phyloP scores from a whole-genome alignment of 2,797 vertebrate genomes.

The Pristis pectinata region DNA sequence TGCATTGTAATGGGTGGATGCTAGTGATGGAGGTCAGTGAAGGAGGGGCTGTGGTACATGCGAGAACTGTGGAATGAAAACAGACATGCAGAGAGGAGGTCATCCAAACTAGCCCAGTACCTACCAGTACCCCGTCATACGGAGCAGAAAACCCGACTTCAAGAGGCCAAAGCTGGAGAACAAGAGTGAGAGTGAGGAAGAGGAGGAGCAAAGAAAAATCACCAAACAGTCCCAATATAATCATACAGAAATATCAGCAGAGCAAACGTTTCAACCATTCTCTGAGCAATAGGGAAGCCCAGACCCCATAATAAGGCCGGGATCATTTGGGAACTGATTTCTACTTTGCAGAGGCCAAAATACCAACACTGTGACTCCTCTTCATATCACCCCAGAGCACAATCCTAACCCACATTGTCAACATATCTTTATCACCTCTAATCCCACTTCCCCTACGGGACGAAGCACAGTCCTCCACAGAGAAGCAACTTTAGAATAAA shows the following conservation, averaged over 20 bases:
- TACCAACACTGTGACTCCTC: not conserved
- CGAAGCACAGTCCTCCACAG: not conserved
- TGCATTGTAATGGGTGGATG: not conserved
- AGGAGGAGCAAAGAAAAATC: slow-evolving; percentile 47
- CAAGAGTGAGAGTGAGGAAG: slow-evolving; percentile 49
- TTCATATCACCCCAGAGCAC: not conserved
- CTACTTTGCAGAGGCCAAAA: too few relatives aligned
- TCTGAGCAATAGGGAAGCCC: slow-evolving; percentile 41
- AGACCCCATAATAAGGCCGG: too few relatives aligned
- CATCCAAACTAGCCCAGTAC: slow-evolving; percentile 56
- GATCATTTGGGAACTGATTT: too few relatives aligned
- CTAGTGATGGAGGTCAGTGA: slow-evolving; percentile 34
- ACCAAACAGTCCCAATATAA: not conserved
- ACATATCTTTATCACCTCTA: not conserved
- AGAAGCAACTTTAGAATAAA: too few relatives aligned
- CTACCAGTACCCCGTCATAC: slow-evolving; percentile 89
- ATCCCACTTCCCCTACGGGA: not conserved
- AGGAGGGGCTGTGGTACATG: slow-evolving; percentile 47
- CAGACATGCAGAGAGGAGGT: not conserved
- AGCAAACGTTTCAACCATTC: not conserved
- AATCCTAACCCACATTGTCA: not conserved
- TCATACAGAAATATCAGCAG: not conserved
- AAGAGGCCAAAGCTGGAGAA: slow-evolving; percentile 82
- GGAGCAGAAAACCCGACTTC: slow-evolving; percentile 93
- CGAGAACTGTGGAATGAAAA: slow-evolving; percentile 39